Percentiles rank a stretch among this genome's conserved stretches.
Evolutionary conservation across 2,888 invertebrate species (phyloP).

Genomic region (Parnassius orleans): DNA sequence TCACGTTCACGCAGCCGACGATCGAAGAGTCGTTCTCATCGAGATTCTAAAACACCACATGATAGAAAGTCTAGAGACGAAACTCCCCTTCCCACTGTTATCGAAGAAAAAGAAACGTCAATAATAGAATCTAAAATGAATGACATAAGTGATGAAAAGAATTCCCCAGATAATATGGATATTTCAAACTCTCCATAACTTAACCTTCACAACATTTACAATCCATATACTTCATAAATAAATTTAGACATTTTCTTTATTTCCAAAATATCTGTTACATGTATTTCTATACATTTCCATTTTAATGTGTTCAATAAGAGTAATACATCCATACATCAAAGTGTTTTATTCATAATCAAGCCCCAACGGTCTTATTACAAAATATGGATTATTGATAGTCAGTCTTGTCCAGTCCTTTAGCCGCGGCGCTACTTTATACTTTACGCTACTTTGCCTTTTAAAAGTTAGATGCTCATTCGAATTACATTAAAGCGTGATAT

Average conservation of each 20-base stretch:
- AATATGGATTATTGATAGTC: too few relatives aligned
- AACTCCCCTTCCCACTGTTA: conserved; percentile 54
- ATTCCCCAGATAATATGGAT: conserved; percentile 88
- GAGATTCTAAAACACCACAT: conserved; percentile 68
- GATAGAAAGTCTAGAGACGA: conserved; percentile 64
- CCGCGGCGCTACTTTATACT: too few relatives aligned
- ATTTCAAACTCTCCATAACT: conserved; percentile 88
- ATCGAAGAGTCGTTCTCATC: conserved; percentile 68
- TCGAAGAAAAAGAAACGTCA: conserved; percentile 52
- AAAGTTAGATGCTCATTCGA: too few relatives aligned
- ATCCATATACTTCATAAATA: conserved; percentile 17
- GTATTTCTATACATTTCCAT: conserved; percentile 6
- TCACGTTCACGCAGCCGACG: conserved; percentile 64
- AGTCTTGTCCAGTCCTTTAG: too few relatives aligned
- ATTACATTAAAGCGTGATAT: too few relatives aligned
- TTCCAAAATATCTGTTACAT: background rate
- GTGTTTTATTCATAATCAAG: conserved; percentile 6
- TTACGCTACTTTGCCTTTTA: too few relatives aligned
- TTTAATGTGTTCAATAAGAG: conserved; percentile 5
- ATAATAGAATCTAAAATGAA: conserved; percentile 48
- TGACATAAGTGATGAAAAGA: conserved; percentile 76
- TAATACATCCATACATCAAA: conserved; percentile 2
- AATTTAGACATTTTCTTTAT: background rate
- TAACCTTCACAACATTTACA: conserved; percentile 7
- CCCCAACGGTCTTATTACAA: conserved; percentile 4